Evolutionary conservation across 2,113 vertebrate genomes (phyloP).

Genomic region (Callaeas wilsoni): DNA sequence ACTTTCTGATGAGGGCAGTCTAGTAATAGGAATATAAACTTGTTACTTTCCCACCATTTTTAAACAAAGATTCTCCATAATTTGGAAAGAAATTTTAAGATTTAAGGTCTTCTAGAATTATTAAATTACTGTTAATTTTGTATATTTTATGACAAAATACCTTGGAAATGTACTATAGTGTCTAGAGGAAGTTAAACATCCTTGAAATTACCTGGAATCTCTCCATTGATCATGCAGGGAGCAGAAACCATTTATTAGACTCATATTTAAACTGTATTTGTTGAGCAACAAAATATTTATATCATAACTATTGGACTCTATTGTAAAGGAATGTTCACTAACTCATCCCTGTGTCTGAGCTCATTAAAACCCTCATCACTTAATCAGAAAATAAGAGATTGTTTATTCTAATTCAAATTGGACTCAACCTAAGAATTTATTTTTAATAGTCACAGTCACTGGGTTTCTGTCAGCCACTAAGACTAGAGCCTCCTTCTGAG

Average conservation of each 20-base stretch:
- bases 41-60: background rate
- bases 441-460: background rate
- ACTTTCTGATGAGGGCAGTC: background rate
- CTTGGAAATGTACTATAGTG: background rate
- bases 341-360: background rate
- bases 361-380: background rate
- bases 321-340: background rate
- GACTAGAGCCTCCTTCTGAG: background rate
- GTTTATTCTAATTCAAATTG: background rate
- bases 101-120: background rate
- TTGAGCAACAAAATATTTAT: background rate
- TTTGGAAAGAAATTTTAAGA: background rate
- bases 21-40: background rate
- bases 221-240: background rate
- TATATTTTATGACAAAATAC: background rate
- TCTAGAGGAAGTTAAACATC: background rate
- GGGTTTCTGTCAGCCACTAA: background rate
- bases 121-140: background rate
- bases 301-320: background rate
- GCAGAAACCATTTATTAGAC: background rate
- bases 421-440: background rate
- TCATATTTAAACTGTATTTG: background rate
- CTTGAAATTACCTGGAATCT: background rate
- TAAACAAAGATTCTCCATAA: background rate
- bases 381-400: background rate